A percentile compares a stretch with the other conserved stretches of the same genome.
Conservation (phyloP, 2,113 vertebrate genomes). For the Himantopus leucocephalus region DNA sequence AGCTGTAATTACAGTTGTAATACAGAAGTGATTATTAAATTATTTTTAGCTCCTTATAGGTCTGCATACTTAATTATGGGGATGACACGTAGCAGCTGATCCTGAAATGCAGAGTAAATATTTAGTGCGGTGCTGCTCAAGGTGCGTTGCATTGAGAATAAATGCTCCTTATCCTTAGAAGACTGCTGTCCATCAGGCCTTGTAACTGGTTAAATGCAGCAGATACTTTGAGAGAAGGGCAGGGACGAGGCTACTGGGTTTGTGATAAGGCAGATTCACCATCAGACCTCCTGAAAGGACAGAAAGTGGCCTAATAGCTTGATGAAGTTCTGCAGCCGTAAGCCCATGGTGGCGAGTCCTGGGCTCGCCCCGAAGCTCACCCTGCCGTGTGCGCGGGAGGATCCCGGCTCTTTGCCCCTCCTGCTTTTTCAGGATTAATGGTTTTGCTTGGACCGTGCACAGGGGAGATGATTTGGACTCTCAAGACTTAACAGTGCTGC, state of each 20-base stretch:
- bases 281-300: neutral
- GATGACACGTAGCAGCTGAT: neutral
- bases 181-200: neutral
- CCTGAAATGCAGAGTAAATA: neutral
- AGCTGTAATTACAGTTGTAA: neutral
- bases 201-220: neutral
- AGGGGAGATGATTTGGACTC: neutral
- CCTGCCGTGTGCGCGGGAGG: neutral
- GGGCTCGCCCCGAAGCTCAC: neutral
- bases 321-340: neutral
- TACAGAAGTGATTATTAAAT: neutral
- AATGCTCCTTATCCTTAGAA: neutral
- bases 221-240: neutral
- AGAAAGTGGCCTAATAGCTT: neutral
- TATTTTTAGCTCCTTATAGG: neutral
- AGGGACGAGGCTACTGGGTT: neutral
- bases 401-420: neutral
- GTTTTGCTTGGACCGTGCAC: neutral
- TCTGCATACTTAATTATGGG: neutral
- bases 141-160: neutral
- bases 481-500: too few relatives aligned
- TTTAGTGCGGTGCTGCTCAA: rapidly evolving
- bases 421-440: neutral
- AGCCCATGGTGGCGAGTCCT: rapidly evolving
- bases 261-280: neutral